Conservation (phyloP, 1,140 invertebrate genomes). For the Heliconius hermathena region DNA sequence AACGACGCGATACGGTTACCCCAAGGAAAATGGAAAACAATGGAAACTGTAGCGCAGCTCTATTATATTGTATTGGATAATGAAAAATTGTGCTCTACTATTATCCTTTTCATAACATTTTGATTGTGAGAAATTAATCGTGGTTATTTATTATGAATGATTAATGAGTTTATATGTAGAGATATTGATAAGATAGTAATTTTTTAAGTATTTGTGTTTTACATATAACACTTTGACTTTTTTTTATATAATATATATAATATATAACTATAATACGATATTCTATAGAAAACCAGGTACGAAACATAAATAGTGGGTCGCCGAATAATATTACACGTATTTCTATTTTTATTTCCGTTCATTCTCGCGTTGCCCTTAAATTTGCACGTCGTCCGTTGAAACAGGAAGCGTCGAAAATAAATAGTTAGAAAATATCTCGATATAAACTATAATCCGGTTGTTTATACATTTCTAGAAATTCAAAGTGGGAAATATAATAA, state of each 20-base stretch:
- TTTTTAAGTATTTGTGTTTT: neutral
- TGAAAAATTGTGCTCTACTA: slow-evolving; percentile 10
- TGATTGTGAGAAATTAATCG: neutral
- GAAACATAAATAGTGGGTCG: neutral
- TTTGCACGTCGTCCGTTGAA: slow-evolving; percentile 69
- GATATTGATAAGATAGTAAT: neutral
- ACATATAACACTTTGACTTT: neutral
- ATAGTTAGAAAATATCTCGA: slow-evolving; percentile 73
- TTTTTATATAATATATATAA: no score
- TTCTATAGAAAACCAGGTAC: slow-evolving; percentile 15
- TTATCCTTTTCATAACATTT: slow-evolving; percentile 2
- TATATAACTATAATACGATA: neutral
- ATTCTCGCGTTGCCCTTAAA: slow-evolving; percentile 65
- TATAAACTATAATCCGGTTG: slow-evolving; percentile 68
- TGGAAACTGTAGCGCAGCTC: slow-evolving; percentile 49
- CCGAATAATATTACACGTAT: slow-evolving; percentile 26
- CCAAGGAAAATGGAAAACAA: slow-evolving; percentile 72
- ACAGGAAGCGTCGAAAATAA: slow-evolving; percentile 77
- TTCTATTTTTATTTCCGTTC: slow-evolving; percentile 32
- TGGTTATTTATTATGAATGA: neutral
- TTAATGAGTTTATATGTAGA: neutral
- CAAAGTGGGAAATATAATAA: neutral
- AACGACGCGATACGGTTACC: slow-evolving; percentile 51
- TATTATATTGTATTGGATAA: slow-evolving; percentile 6
- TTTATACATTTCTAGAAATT: slow-evolving; percentile 47